These are phyloP conservation scores for Argyrosomus regius DNA, from an alignment of 2,797 vertebrate genomes.

Conservation along the genomic window DNA sequence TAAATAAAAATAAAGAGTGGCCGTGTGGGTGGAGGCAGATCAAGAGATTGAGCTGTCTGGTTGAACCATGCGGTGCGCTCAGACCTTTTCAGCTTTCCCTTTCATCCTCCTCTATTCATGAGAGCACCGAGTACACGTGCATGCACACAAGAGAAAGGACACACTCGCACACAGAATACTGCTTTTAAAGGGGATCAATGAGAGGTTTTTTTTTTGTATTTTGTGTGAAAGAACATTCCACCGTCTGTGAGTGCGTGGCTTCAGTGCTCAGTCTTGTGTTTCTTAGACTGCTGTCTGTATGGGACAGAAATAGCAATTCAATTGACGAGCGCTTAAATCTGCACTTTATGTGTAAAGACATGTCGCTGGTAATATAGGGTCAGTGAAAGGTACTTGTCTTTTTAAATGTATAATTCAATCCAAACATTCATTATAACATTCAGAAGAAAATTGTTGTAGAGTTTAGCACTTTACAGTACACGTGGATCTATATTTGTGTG, in stretches of 20 bases:
- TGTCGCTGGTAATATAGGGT: slow-evolving; percentile 5
- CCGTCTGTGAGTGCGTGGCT: slow-evolving; percentile 38
- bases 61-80: slow-evolving; percentile 68
- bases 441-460: neutral
- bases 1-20: slow-evolving; percentile 31
- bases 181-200: slow-evolving; percentile 74
- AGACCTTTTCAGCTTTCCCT: slow-evolving; percentile 79
- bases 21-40: slow-evolving; percentile 63
- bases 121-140: slow-evolving; percentile 58
- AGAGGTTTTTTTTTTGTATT: slow-evolving; percentile 56
- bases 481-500: neutral
- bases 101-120: slow-evolving; percentile 79
- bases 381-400: slow-evolving; percentile 13
- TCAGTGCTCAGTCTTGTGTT: slow-evolving; percentile 40
- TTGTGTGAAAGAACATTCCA: slow-evolving; percentile 66
- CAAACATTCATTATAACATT: slow-evolving; percentile 13
- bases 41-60: slow-evolving; percentile 76
- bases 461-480: slow-evolving; percentile 5
- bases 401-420: slow-evolving; percentile 8
- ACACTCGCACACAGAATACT: slow-evolving; percentile 55
- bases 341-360: slow-evolving; percentile 35
- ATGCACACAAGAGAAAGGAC: slow-evolving; percentile 66
- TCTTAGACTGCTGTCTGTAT: slow-evolving; percentile 26
- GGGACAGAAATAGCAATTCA: slow-evolving; percentile 31
- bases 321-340: slow-evolving; percentile 27